Base-by-base conservation (phyloP, 2,888 invertebrate species). In the Drosophila incognita region DNA sequence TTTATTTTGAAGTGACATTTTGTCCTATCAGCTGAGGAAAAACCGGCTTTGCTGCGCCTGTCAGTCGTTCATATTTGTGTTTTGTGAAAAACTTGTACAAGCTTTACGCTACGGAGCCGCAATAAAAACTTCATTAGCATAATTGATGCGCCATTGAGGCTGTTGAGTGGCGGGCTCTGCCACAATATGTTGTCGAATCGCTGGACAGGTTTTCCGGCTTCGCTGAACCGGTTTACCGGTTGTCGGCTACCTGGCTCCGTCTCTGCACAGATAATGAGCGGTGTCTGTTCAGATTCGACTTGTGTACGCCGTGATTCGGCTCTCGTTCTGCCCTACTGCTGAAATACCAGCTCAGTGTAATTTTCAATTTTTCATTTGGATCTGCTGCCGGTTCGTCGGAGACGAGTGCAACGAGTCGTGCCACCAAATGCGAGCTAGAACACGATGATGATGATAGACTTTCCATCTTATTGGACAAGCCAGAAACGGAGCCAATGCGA, bases 101-200 rank as follows among this genome's bases (percentile, higher is more conserved):
- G 69, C 76, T 78, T 60, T 83, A 70, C 89, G 84, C 89, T 89
- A 84, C 82, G 82, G 84, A 82, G 82, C 69, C 77, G 84, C 85
- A 84, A 79, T 86, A 70, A 75, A 77, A 82, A 82, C 85, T 89
- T 86, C 89, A 86, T 86, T 86, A 86, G 80, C 85, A 86, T 86
- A 89, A 86, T 86, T 86, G 85, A 86, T 86, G 85, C 87, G 87
- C 85, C 85, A 84, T 89, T 83, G 84, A 75, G 65, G 82, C 79
- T 74, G 81, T 65, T 62, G 64, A 51, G 40, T 36, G 38, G 18
- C 70, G 58, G 54, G 57, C 72, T 84, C 70, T 73, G 11, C 81
- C 81, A 87, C 74, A 46, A 4, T 72, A 76, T 76, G 79, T 83
- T 83, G 84, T 81, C 84, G 72, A 83, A 83, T 81, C 75, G 70